Base-by-base conservation (phyloP, 2,888 invertebrate genomes). In the Axea sp. region DNA sequence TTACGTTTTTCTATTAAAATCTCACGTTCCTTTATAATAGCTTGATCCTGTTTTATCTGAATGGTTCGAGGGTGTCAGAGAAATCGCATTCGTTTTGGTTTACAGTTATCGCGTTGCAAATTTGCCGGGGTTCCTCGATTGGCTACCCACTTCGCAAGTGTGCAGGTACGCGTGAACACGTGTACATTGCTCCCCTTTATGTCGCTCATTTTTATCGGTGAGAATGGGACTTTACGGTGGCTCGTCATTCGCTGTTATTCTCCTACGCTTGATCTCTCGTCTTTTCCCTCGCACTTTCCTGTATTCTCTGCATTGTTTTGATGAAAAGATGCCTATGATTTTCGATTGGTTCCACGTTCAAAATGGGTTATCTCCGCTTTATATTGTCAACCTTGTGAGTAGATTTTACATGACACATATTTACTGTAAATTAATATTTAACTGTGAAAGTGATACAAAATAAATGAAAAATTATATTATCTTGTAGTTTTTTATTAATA, bases 151-250 rank as follows among this genome's bases (percentile, higher is more conserved):
- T 53, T 67, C 59, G 65, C 65, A 45, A 39, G 11, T 35, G 26
- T 35, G 33, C 71, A 62, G 62, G 64, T 64, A 59, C 22, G 65
- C 53, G 41, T 65, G 59, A 59, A 47, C 53, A 64, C 67, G 49
- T 60, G 60, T 65, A 59, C 8, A 6, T 3, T 22, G 37, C 43
- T 65, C 72, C 65, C 72, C 72, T 65, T 72, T 65, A 59, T 59
- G 51, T 53, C 59, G 59, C 72, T 49, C 67, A 60, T 67, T 73
- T 73, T 73, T 73, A 73, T 65, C 67, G 55, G 76, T 81, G 76
- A 77, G 79, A 82, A 82, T 81, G 79, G 76, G 76, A 83, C 79
- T 83, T 83, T 83, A 83, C 79, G 83, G 81, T 75, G 78, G 80
- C 80, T 82, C 80, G 82, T 82, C 82, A 82, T 76, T 74, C 76